Base-by-base conservation (phyloP, 2,797 vertebrate species). In the Lepilemur septentrionalis region DNA sequence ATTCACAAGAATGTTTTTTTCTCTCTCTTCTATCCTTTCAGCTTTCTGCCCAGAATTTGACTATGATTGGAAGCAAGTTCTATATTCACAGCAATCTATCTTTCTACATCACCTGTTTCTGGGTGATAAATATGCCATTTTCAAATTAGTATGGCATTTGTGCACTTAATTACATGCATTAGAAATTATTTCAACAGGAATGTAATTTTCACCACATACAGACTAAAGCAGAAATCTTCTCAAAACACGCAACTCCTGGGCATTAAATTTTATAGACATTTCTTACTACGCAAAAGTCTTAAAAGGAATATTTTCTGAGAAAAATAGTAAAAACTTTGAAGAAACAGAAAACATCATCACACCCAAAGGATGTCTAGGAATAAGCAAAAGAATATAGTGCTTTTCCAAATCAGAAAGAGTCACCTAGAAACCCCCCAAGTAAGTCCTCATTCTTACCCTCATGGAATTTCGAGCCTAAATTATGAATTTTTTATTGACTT, bases 121-220 rank as follows among this genome's bases (percentile, higher is more conserved):
- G 97, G 92, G 94, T 98, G 96, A 98, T 94, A 97, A 97, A 96
- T 93, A 85, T 57, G 30, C 89, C 84, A 86, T 88, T 97, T 97
- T 96, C 95, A 97, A 97, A 94, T 96, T 97, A 96, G 81, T 18
- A 10, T 82, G 67, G 38, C 84, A 94, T 93, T 91, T 94, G 85
- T 92, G 93, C 93, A 94, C n/a, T 75, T 92, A 95, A 93, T 97
- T 93, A 95, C 92, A 95, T 83, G 72, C 73, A 83, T 76, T 94
- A 96, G 63, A 84, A 84, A 91, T 89, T 94, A 72, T 94, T 96
- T 91, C 89, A 93, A 75, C 38, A 91, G 50, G 22, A 97, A 92
- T 79, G 35, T 76, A 92, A 97, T 97, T 95, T 97, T 97, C 94
- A 93, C 89, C 69, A 79, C 48, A 97, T 46, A 57, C 30, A 75